These are phyloP conservation scores for Panagrolaimus sp. DNA, from an alignment of 1,140 invertebrate species.

Conservation along the genomic window DNA sequence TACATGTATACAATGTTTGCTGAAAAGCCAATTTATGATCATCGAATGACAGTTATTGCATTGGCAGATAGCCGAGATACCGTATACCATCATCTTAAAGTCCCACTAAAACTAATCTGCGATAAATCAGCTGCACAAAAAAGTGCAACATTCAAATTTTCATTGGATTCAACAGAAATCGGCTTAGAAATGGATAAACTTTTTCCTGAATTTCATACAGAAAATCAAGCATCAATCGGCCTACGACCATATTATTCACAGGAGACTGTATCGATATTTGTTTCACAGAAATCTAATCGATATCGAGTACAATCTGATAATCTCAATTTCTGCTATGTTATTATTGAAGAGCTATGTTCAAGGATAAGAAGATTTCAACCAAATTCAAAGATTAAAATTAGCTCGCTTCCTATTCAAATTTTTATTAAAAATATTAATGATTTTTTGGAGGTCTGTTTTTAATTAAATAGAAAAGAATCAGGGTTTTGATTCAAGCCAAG, in stretches of 20 bases:
- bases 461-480: no score
- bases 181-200: slow-evolving; percentile 25
- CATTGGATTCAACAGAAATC: slow-evolving; percentile 24
- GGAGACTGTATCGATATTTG: slow-evolving; percentile 31
- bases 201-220: slow-evolving; percentile 30
- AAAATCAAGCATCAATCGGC: slow-evolving; percentile 34
- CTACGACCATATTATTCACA: slow-evolving; percentile 37
- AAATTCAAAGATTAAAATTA: slow-evolving; percentile 34
- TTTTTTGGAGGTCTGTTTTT: slow-evolving; percentile 30
- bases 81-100: background rate
- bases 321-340: slow-evolving; percentile 36
- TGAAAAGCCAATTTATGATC: background rate
- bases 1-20: slow-evolving; percentile 4
- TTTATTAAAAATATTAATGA: slow-evolving; percentile 36
- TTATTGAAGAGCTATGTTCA: slow-evolving; percentile 31
- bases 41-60: slow-evolving; percentile 3
- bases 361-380: slow-evolving; percentile 33
- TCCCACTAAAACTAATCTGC: slow-evolving; percentile 33
- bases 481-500: no score
- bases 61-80: background rate
- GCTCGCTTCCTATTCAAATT: slow-evolving; percentile 40
- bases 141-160: slow-evolving; percentile 32
- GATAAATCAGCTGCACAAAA: slow-evolving; percentile 24
- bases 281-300: slow-evolving; percentile 35
- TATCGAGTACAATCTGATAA: slow-evolving; percentile 43